Evolutionary conservation across 1,140 invertebrate genomes (phyloP), one percentile per base, ranked within the genome.

Genomic region (Zaprionus tsacasi): DNA sequence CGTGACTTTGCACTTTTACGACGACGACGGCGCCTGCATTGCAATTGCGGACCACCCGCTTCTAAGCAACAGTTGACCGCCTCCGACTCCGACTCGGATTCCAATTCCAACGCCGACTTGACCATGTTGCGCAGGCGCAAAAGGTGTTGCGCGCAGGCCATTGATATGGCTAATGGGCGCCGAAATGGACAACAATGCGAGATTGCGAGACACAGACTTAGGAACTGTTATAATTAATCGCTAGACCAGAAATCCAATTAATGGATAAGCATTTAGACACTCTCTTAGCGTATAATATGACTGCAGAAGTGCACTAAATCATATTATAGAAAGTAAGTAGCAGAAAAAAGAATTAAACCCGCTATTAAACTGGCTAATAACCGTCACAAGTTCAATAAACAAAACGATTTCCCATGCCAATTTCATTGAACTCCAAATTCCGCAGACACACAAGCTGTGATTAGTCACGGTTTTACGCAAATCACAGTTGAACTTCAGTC

Each of bases 1-100:
- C 83, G 71, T 88, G 85, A 88, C 85, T 88, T 88, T 88, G 85
- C 85, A 81, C 81, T 89, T 89, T 76, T 63, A 40, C 54, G 64
- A 67, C 71, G 72, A 50, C 67, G 77, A 61, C 72, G 74, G 79
- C 82, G 78, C 68, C 67, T 59, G 58, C 65, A 58, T 66, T 76
- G 67, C 45, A 65, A 45, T 21, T 36, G 21, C n/a, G 2, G 64
- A 71, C 68, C 74, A 64, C 64, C 70, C 79, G 61, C 81, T 65
- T 66, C 68, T 66, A 56, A 60, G 40, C 35, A 56, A 35, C 71
- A 36, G 40, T 36, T 40, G 45, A 50, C 17, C 45, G 17, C 21
- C 17, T 33, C 40, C 45, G 30, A 30, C 54, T 33, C 58, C 10
- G 38, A 38, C 48, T 38, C 10, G 38, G 6, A 45, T 30, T 63